Evolutionary conservation across 2,888 invertebrate genomes (phyloP).

Genomic region (Cephus runcator): DNA sequence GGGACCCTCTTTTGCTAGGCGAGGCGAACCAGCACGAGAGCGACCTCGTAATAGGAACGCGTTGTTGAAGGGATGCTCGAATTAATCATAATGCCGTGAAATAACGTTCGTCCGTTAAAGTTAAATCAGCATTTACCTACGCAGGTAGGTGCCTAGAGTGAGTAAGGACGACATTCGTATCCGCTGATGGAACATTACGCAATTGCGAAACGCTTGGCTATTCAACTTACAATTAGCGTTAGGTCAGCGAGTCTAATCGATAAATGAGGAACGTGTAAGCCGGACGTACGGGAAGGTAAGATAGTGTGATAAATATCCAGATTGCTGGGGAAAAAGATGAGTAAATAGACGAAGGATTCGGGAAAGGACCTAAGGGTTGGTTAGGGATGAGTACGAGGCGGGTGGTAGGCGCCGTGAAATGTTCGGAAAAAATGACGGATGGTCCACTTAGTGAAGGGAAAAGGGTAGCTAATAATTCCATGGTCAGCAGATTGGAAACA

Average conservation of each 20-base stretch:
- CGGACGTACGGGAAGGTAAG: no score
- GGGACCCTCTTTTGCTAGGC: background rate
- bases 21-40: background rate
- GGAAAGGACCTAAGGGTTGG: no score
- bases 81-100: background rate
- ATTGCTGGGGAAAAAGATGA: no score
- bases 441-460: conserved; percentile 11
- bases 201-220: background rate
- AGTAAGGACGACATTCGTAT: background rate
- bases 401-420: background rate
- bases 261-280: no score
- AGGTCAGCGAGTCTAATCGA: no score
- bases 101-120: background rate
- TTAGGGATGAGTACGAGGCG: background rate
- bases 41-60: background rate
- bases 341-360: no score
- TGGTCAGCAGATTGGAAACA: conserved; percentile 14
- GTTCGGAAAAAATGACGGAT: conserved; percentile 11
- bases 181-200: background rate
- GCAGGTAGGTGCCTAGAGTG: background rate
- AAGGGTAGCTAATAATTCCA: conserved; percentile 12
- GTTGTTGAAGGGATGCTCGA: background rate
- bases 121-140: background rate
- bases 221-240: background rate
- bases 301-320: no score